Evolutionary conservation across 2,113 vertebrate species (phyloP).

Genomic region (Microcebus tavaratra): DNA sequence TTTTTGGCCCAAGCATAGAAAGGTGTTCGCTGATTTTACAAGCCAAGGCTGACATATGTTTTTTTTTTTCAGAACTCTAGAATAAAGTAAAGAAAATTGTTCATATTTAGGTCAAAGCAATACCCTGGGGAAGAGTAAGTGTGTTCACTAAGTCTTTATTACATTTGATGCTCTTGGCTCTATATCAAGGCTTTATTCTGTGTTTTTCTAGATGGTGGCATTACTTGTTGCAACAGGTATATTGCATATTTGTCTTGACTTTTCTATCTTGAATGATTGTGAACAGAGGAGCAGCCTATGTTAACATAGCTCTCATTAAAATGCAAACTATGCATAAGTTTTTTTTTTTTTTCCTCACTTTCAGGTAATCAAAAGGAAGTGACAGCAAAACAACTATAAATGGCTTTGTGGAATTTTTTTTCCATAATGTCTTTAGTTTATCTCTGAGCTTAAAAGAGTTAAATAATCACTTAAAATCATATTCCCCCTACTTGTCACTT

Average conservation of each 20-base stretch:
- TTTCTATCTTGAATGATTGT: conserved; percentile 44
- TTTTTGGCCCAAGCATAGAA: conserved; percentile 79
- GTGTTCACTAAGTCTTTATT: neutral
- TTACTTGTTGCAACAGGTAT: conserved; percentile 32
- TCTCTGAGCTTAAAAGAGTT: neutral
- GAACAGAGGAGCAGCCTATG: neutral
- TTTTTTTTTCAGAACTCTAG: conserved; percentile 57
- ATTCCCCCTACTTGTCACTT: conserved; percentile 4
- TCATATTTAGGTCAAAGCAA: conserved; percentile 69
- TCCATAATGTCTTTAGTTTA: neutral
- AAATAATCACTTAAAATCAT: neutral
- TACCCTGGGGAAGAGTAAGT: conserved; percentile 1
- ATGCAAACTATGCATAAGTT: neutral
- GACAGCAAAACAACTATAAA: neutral
- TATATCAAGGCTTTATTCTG: neutral
- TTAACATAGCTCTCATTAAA: neutral
- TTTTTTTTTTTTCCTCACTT: neutral
- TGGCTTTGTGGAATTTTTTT: neutral
- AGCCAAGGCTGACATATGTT: conserved; percentile 70
- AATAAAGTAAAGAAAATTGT: conserved; percentile 64
- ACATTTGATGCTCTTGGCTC: neutral
- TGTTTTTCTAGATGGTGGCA: conserved; percentile 38
- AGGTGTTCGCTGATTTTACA: conserved; percentile 83
- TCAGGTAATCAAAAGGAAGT: neutral
- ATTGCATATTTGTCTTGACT: neutral